A percentile compares a stretch with the other conserved stretches of the same genome.
phyloP scores from a whole-genome alignment of 2,797 vertebrate genomes.

The Emys orbicularis region DNA sequence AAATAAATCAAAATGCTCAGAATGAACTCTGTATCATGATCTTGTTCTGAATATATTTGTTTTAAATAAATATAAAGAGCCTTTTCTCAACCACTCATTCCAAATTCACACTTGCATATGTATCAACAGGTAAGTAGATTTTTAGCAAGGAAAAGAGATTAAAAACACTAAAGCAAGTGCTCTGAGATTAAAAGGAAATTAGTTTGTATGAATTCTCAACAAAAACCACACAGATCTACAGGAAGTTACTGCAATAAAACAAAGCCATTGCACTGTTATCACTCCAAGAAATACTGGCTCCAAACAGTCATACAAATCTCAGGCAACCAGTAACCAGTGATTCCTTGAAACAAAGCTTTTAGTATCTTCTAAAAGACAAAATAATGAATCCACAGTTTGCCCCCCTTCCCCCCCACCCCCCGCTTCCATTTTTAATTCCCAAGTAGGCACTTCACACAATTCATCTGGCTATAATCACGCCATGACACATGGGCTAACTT shows the following conservation, averaged over 20 bases:
- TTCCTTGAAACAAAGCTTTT: not conserved
- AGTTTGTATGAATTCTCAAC: constrained; percentile 9
- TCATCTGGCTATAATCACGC: not conserved
- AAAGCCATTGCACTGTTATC: not conserved
- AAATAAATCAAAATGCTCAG: not conserved
- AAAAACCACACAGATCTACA: not conserved
- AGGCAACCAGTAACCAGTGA: not conserved
- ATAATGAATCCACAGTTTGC: not conserved
- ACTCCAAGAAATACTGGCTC: not conserved
- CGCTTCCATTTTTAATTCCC: fast-evolving
- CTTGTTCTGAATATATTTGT: not conserved
- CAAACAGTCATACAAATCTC: not conserved
- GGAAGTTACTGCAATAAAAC: not conserved
- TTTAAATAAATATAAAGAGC: not conserved
- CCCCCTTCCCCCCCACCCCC: fast-evolving
- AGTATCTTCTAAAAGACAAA: not conserved
- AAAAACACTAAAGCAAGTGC: not conserved
- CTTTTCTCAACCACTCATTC: not conserved
- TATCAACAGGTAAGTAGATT: not conserved
- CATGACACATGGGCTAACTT: not conserved
- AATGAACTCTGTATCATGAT: not conserved
- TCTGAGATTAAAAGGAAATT: not conserved
- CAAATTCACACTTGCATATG: not conserved
- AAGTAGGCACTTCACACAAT: not conserved
- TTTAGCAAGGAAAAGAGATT: constrained; percentile 7